A percentile compares a stretch with the other conserved stretches of the same genome.
phyloP scores from a whole-genome alignment of 1,140 invertebrate species.

The Caenorhabditis inopinata region DNA sequence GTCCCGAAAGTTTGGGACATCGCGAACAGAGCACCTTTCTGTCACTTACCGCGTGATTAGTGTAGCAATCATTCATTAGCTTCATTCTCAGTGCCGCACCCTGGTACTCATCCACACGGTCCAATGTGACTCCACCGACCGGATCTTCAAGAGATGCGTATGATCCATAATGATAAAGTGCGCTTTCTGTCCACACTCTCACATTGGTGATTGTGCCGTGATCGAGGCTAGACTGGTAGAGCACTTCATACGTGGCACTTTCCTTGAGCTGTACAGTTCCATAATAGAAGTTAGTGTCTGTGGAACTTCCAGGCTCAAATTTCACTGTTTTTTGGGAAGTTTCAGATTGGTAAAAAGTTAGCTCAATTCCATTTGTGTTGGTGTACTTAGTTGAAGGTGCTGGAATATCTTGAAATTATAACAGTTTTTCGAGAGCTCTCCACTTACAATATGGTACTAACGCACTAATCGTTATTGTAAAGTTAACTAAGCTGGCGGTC shows the following conservation, averaged over 20 bases:
- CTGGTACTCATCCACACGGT: not conserved
- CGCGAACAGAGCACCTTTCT: no score
- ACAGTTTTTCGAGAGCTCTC: not conserved
- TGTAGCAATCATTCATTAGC: conserved; percentile 29
- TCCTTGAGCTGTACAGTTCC: not conserved
- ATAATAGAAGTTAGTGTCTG: conserved; percentile 2
- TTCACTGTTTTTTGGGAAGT: not conserved
- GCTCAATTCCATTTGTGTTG: not conserved
- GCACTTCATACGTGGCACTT: not conserved
- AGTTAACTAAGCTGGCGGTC: not conserved
- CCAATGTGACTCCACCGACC: not conserved
- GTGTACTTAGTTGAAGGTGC: not conserved
- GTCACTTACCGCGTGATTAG: not conserved
- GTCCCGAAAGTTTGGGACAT: no score
- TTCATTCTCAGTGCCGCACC: conserved; percentile 12
- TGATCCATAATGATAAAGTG: not conserved
- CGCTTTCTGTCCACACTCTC: not conserved
- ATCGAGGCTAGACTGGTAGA: not conserved
- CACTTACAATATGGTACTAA: no score
- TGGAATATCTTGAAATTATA: not conserved
- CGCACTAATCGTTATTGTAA: not conserved
- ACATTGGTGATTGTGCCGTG: not conserved
- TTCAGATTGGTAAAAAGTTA: not conserved
- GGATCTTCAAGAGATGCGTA: conserved; percentile 9
- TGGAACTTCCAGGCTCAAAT: not conserved